Conservation (phyloP, 2,113 vertebrate genomes). For the Agapornis roseicollis region DNA sequence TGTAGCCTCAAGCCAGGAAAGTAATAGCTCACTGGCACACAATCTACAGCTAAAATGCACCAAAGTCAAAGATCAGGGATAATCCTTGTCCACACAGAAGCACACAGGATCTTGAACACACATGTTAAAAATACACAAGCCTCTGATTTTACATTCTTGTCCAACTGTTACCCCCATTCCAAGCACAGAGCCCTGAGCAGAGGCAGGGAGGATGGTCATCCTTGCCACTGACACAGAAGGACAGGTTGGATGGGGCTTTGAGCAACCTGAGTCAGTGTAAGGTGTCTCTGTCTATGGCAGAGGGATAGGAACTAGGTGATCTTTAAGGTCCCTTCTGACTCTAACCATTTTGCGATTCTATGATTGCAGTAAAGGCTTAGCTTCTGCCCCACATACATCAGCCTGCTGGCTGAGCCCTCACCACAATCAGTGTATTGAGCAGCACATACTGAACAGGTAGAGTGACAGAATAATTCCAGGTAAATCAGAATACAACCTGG, state of each 20-base stretch:
- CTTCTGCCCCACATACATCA: neutral
- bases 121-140: neutral
- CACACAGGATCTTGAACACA: neutral
- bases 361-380: neutral
- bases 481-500: neutral
- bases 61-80: neutral
- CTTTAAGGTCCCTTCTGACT: neutral
- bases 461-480: neutral
- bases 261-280: neutral
- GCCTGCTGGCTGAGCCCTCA: neutral
- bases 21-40: neutral
- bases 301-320: neutral
- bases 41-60: neutral
- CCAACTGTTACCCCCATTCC: neutral
- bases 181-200: neutral
- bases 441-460: neutral
- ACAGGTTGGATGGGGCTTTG: neutral
- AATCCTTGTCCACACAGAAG: neutral
- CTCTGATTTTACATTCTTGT: neutral
- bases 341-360: neutral
- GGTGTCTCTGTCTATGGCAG: neutral
- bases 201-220: neutral
- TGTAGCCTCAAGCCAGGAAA: neutral
- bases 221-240: neutral
- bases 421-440: neutral